Evolutionary conservation across 2,113 vertebrate species (phyloP).

Genomic region (Nibea coibor): DNA sequence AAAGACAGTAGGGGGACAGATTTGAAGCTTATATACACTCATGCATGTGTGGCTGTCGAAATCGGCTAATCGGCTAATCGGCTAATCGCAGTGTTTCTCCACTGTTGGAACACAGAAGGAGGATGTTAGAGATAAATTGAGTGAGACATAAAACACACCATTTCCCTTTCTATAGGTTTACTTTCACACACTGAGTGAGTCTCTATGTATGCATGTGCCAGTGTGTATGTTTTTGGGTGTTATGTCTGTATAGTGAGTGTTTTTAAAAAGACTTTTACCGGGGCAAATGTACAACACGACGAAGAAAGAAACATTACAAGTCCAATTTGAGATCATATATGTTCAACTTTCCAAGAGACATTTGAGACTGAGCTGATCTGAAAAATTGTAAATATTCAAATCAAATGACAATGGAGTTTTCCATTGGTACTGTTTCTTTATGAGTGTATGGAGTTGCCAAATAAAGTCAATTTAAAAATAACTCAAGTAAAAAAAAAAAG

Average conservation of each 20-base stretch:
- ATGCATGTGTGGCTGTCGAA: slow-evolving; percentile 56
- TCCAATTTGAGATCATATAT: slow-evolving; percentile 10
- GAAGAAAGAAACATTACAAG: slow-evolving; percentile 29
- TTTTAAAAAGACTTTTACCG: slow-evolving; percentile 70
- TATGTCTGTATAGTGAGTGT: slow-evolving; percentile 47
- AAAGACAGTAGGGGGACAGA: neutral
- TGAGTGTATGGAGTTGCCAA: slow-evolving; percentile 63
- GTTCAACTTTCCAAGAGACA: neutral
- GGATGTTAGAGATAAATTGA: slow-evolving; percentile 16
- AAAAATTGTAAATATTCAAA: slow-evolving; percentile 33
- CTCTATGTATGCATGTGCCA: slow-evolving; percentile 77
- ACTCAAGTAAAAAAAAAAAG: slow-evolving; percentile 50
- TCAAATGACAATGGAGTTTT: slow-evolving; percentile 27
- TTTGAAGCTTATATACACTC: slow-evolving; percentile 34
- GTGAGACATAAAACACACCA: slow-evolving; percentile 16
- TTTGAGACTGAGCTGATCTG: slow-evolving; percentile 12
- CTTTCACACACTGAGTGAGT: slow-evolving; percentile 57
- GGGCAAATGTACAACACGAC: slow-evolving; percentile 62
- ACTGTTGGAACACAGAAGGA: slow-evolving; percentile 11
- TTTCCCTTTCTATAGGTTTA: slow-evolving; percentile 52
- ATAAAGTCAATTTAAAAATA: slow-evolving; percentile 76
- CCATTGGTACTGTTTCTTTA: slow-evolving; percentile 40
- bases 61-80: slow-evolving; percentile 36
- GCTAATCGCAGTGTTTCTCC: slow-evolving; percentile 33
- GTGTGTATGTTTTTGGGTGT: slow-evolving; percentile 65